Evolutionary conservation across 2,888 invertebrate species (phyloP).

Genomic region (Tribolium freemani): DNA sequence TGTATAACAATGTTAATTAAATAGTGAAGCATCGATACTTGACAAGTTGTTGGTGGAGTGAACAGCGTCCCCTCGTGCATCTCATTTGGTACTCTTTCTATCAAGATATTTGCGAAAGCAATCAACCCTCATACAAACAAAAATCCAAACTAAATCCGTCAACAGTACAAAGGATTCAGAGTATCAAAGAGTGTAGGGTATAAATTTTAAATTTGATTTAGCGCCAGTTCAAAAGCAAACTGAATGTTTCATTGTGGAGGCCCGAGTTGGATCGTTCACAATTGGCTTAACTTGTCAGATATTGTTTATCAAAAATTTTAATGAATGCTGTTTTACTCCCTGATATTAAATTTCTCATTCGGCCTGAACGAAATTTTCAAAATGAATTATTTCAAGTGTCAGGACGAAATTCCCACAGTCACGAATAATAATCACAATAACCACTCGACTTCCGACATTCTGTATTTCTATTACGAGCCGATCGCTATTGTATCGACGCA

Average conservation of each 20-base stretch:
- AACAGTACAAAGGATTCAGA: conserved; percentile 62
- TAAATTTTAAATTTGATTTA: conserved; percentile 69
- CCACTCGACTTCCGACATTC: conserved; percentile 25
- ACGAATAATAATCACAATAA: not conserved
- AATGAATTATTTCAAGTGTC: not conserved
- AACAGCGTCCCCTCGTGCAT: conserved; percentile 9
- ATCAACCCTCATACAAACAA: conserved; percentile 64
- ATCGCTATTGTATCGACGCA: conserved; percentile 5
- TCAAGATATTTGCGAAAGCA: conserved; percentile 64
- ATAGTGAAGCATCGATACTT: not conserved
- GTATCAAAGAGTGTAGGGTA: conserved; percentile 64
- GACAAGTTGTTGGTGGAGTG: not conserved
- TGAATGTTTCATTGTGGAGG: conserved; percentile 64
- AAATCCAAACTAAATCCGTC: conserved; percentile 64
- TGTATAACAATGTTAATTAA: conserved; percentile 32
- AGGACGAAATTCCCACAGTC: conserved; percentile 18
- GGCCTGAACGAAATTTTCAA: not conserved
- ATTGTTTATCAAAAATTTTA: conserved; percentile 59
- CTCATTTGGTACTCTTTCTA: conserved; percentile 27
- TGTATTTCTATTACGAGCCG: not conserved
- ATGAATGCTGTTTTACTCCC: conserved; percentile 52
- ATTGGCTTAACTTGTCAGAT: conserved; percentile 67
- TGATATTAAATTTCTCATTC: conserved; percentile 43
- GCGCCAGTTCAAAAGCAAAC: conserved; percentile 64
- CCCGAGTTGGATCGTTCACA: conserved; percentile 59